A percentile compares a stretch with the other conserved stretches of the same genome.
phyloP scores from a whole-genome alignment of 2,888 invertebrate genomes.

The Papilio gigon region DNA sequence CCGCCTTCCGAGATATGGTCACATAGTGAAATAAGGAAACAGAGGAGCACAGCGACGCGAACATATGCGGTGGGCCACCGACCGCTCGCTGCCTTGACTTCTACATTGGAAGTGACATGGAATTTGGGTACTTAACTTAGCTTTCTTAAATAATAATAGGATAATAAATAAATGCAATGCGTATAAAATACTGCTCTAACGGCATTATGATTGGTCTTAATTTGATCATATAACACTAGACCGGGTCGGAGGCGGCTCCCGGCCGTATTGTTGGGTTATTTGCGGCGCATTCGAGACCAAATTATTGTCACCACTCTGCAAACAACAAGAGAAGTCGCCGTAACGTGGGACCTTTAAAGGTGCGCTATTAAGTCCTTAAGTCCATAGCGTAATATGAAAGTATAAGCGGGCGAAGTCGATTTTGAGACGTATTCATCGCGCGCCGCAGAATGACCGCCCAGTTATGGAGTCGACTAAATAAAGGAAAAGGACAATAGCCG shows the following conservation, averaged over 20 bases:
- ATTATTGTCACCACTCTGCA: conserved; percentile 1
- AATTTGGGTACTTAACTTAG: not conserved
- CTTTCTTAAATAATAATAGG: no score
- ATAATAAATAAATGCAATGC: not conserved
- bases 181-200: not conserved
- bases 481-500: conserved; percentile 68
- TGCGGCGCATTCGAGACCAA: conserved; percentile 4
- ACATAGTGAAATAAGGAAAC: conserved; percentile 56
- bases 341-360: not conserved
- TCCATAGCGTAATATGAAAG: conserved; percentile 33
- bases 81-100: not conserved
- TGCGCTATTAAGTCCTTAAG: conserved; percentile 30
- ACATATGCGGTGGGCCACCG: conserved; percentile 30
- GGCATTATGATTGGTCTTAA: conserved; percentile 3
- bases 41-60: conserved; percentile 39
- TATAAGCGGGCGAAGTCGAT: conserved; percentile 35
- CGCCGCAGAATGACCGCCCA: conserved; percentile 47
- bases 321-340: conserved; percentile 17
- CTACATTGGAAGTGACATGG: not conserved
- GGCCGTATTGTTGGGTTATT: conserved; percentile 1
- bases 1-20: conserved; percentile 61
- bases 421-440: conserved; percentile 41
- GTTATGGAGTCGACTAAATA: conserved; percentile 56
- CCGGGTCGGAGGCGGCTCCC: not conserved
- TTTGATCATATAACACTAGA: not conserved